Evolutionary conservation across 2,888 invertebrate species (phyloP).

Genomic region (Euzophera pinguis): DNA sequence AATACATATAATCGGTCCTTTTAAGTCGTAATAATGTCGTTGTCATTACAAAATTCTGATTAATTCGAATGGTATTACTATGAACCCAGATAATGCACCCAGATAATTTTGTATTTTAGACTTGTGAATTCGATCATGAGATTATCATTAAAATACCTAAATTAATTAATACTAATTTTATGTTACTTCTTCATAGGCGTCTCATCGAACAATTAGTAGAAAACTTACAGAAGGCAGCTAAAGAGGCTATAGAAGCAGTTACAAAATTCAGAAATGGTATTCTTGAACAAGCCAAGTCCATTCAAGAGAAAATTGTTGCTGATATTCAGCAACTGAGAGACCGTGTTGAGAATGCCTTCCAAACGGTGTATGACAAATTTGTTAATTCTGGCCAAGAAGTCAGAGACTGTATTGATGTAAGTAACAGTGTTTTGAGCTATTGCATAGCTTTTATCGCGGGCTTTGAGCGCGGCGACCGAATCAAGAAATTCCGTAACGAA

Average conservation of each 20-base stretch:
- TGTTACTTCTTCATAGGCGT: slow-evolving; percentile 31
- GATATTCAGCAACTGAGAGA: slow-evolving; percentile 44
- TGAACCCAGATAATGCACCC: too few relatives aligned
- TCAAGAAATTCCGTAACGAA: too few relatives aligned
- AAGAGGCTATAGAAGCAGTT: slow-evolving; percentile 48
- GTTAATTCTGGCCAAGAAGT: slow-evolving; percentile 41
- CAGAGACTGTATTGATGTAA: slow-evolving; percentile 52
- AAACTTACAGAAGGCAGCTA: slow-evolving; percentile 43
- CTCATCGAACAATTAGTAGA: slow-evolving; percentile 47
- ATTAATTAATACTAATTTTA: not conserved
- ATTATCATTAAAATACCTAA: too few relatives aligned
- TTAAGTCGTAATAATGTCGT: too few relatives aligned
- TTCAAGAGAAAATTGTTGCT: slow-evolving; percentile 34
- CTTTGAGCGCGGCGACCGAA: too few relatives aligned
- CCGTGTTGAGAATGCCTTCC: slow-evolving; percentile 40
- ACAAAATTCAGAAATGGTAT: slow-evolving; percentile 42
- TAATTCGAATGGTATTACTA: too few relatives aligned
- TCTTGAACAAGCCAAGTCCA: slow-evolving; percentile 35
- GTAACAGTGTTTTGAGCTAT: slow-evolving; percentile 18
- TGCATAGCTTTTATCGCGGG: too few relatives aligned
- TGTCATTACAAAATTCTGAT: too few relatives aligned
- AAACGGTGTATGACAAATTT: slow-evolving; percentile 40
- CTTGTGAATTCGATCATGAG: too few relatives aligned
- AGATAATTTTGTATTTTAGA: too few relatives aligned
- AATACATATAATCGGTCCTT: too few relatives aligned